Base-by-base conservation (phyloP, 2,113 vertebrate genomes). In the Larimichthys crocea region DNA sequence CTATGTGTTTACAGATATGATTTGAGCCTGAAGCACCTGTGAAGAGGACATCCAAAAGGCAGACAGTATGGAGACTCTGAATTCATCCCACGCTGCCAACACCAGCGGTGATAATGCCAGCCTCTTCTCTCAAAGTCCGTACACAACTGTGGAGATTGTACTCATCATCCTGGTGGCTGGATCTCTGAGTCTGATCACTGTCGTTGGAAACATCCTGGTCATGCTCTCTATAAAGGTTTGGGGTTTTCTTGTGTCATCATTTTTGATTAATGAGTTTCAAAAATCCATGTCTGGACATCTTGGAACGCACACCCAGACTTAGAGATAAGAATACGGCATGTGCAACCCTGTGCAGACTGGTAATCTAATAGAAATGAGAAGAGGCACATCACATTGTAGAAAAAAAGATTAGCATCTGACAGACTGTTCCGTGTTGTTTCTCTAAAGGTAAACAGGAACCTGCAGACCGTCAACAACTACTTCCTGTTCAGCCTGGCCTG, bases 381-480 rank as follows among this genome's bases (percentile, higher is more conserved):
- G 82, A 70, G 82, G 77, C 79, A 75, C 70, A 89, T 91, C 85
- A 89, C 52, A 68, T 61, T 26, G 69, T 26, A 66, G 69, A 73
- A 85, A 84, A 85, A 90, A 83, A 82, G 91, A 91, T 91, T 87
- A 91, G 82, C 59, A 86, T 92, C 89, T 92, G 87, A 93, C 87
- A 83, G 65, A 63, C 56, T 87, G 76, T 48, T 88, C 53, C 60
- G 42, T 91, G 96, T 98, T 95, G 92, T 98, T 89, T 97, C 96
- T 78, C 96, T 97, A 77, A 98, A 98, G 95, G 97, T 99, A 85
- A 99, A 99, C 93, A 96, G 97, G 84, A 98, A 98, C 90, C 96
- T 99, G 53, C 98, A 99, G 95, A 99, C 97, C 1, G 95, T 99
- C 91, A 99, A 99, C 93, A 99, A 99, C 91, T 99, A 99, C 92